Evolutionary conservation across 2,888 invertebrate genomes (phyloP).

Genomic region (Amphimallon solstitiale): DNA sequence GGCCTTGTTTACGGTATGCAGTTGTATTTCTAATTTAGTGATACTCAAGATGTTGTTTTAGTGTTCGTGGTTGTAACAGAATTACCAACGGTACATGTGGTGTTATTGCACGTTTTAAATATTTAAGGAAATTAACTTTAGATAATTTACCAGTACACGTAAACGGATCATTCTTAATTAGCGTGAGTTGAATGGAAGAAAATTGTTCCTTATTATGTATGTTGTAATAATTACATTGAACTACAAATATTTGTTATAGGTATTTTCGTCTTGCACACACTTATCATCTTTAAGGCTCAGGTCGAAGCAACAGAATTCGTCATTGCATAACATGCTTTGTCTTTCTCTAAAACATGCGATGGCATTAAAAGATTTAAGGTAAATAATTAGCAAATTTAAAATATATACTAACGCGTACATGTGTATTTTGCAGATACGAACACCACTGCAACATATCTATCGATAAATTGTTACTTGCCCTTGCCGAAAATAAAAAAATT

Average conservation of each 20-base stretch:
- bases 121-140: slow-evolving; percentile 28
- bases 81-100: slow-evolving; percentile 19
- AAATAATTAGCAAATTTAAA: neutral
- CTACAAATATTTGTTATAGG: slow-evolving; percentile 14
- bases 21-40: neutral
- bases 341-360: slow-evolving; percentile 8
- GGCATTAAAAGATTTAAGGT: slow-evolving; percentile 28
- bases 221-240: neutral
- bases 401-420: neutral
- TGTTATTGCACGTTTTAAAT: slow-evolving; percentile 13
- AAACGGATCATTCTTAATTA: slow-evolving; percentile 27
- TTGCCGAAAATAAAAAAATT: slow-evolving; percentile 18
- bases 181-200: slow-evolving; percentile 1
- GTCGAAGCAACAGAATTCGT: slow-evolving; percentile 28
- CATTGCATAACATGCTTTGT: slow-evolving; percentile 29
- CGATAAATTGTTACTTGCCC: slow-evolving; percentile 25
- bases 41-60: neutral
- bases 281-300: slow-evolving; percentile 29
- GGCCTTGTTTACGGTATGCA: slow-evolving; percentile 19
- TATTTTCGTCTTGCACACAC: slow-evolving; percentile 23
- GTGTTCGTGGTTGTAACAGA: slow-evolving; percentile 4
- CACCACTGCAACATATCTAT: slow-evolving; percentile 34
- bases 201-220: neutral
- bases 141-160: slow-evolving; percentile 27
- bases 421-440: slow-evolving; percentile 19